A percentile compares a stretch with the other conserved stretches of the same genome.
phyloP scores from a whole-genome alignment of 2,888 invertebrate genomes.

The Elmis aenea region DNA sequence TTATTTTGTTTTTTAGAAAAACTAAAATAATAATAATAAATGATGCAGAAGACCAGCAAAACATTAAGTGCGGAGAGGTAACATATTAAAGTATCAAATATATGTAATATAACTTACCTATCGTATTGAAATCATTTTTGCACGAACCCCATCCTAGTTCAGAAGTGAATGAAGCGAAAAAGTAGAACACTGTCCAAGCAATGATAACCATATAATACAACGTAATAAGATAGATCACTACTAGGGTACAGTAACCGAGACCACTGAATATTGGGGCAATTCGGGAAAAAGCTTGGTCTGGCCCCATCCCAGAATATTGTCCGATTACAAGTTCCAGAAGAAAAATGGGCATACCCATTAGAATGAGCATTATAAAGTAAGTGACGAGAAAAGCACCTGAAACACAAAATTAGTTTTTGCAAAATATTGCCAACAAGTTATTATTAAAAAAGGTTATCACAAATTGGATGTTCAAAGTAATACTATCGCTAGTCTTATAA shows the following conservation, averaged over 20 bases:
- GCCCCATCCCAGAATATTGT: slow-evolving; percentile 73
- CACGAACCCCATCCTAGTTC: slow-evolving; percentile 67
- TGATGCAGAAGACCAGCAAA: no score
- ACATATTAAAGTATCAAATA: slow-evolving; percentile 2
- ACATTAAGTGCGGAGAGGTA: no score
- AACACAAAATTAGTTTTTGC: slow-evolving; percentile 31
- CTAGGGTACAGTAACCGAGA: slow-evolving; percentile 62
- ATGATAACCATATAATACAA: slow-evolving; percentile 79
- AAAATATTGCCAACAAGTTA: no score
- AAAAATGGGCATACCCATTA: slow-evolving; percentile 75
- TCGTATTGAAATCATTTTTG: slow-evolving; percentile 56
- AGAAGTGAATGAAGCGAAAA: slow-evolving; percentile 61
- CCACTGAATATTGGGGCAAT: slow-evolving; percentile 61
- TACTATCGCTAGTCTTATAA: no score
- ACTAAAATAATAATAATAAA: no score
- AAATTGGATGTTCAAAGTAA: no score
- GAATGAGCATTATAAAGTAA: slow-evolving; percentile 67
- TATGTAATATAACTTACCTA: no score
- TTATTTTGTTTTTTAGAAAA: no score
- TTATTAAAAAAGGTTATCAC: no score
- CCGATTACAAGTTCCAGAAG: slow-evolving; percentile 74
- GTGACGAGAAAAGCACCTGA: slow-evolving; percentile 72
- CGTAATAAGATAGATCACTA: slow-evolving; percentile 66
- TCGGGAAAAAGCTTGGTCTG: slow-evolving; percentile 57
- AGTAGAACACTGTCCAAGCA: slow-evolving; percentile 72